phyloP scores from a whole-genome alignment of 2,113 vertebrate genomes.

The Cinclus mexicanus region DNA sequence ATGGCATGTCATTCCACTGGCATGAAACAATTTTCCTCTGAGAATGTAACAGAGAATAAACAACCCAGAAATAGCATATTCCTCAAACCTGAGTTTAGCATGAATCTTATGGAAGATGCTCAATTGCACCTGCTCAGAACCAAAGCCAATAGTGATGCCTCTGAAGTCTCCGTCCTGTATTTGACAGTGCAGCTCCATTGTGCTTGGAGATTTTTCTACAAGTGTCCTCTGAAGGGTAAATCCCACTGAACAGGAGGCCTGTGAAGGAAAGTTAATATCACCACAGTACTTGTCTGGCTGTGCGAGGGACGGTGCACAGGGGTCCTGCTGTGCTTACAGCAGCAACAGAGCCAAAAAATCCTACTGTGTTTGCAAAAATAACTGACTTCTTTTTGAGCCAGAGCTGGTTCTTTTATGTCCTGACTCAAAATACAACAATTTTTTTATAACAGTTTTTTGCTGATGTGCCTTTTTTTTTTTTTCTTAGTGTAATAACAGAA shows the following conservation, averaged over 20 bases:
- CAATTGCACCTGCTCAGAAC: background rate
- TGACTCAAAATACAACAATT: background rate
- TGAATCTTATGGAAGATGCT: background rate
- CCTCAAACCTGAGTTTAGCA: background rate
- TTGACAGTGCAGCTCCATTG: background rate
- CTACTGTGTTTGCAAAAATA: background rate
- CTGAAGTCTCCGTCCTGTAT: background rate
- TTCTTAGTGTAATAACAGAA: background rate
- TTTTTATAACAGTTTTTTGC: background rate
- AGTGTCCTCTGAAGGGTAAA: background rate
- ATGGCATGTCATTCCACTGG: background rate
- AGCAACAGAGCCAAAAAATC: background rate
- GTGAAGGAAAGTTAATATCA: background rate
- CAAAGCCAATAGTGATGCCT: background rate
- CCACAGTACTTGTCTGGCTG: background rate
- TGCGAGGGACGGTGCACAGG: background rate
- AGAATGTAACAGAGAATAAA: background rate
- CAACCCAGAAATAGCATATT: background rate
- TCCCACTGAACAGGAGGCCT: background rate
- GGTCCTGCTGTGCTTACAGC: background rate
- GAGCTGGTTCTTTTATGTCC: background rate
- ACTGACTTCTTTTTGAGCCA: background rate
- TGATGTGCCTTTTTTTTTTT: background rate
- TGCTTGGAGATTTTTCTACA: background rate
- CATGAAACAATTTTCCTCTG: background rate